Percentiles rank a stretch among this genome's conserved stretches.
These are phyloP conservation scores for Macquaria australasica DNA, from an alignment of 2,113 vertebrate species.

Conservation along the genomic window DNA sequence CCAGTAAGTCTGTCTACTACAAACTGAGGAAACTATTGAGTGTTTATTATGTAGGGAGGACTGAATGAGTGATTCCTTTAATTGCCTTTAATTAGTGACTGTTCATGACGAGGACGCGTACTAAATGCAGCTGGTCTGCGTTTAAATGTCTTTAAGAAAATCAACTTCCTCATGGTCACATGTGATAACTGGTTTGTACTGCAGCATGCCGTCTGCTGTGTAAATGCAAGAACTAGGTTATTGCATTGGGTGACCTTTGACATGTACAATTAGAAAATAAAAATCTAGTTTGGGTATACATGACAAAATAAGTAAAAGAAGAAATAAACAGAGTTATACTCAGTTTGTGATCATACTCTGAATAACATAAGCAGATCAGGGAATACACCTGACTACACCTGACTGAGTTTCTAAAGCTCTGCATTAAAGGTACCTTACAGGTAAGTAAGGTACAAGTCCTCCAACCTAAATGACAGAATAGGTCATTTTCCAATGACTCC, in stretches of 20 bases:
- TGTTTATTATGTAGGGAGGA: neutral
- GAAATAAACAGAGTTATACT: too few species aligned
- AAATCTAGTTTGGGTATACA: neutral
- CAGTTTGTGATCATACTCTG: neutral
- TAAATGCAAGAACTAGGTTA: neutral
- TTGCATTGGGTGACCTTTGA: too few species aligned
- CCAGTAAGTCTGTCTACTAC: slow-evolving; percentile 37
- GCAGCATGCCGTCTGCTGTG: neutral
- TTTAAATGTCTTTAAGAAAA: neutral
- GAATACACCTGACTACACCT: neutral
- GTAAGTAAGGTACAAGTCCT: neutral
- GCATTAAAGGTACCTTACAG: neutral
- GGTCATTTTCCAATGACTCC: too few species aligned
- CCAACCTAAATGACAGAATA: too few species aligned
- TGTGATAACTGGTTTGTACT: too few species aligned
- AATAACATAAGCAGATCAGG: neutral
- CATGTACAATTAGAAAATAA: neutral
- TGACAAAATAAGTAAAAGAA: neutral
- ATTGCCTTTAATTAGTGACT: neutral
- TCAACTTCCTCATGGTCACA: neutral
- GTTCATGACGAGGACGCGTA: neutral
- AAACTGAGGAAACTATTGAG: neutral
- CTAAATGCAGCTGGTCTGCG: neutral
- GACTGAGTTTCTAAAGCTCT: neutral
- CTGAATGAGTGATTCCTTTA: neutral